These are phyloP conservation scores for Watsonalla cultraria DNA, from an alignment of 2,888 invertebrate genomes.

Conservation along the genomic window DNA sequence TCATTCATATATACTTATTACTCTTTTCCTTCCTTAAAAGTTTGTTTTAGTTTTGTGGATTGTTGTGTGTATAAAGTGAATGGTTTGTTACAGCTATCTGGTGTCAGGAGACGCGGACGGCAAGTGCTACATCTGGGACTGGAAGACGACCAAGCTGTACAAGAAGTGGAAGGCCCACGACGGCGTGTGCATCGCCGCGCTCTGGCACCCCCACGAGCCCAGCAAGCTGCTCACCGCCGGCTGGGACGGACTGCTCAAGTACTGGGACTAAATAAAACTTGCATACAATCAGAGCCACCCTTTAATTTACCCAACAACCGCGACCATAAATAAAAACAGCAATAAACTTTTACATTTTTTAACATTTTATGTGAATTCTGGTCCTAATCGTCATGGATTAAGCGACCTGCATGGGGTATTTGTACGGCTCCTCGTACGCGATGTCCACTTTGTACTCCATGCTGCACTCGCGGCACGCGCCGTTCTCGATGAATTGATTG, in stretches of 20 bases:
- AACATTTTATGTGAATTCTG: slow-evolving; percentile 23
- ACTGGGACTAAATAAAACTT: slow-evolving; percentile 90
- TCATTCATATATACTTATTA: not conserved
- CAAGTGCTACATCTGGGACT: slow-evolving; percentile 99
- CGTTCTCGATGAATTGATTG: slow-evolving; percentile 74
- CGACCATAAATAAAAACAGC: slow-evolving; percentile 51
- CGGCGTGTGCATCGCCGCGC: slow-evolving; percentile 94
- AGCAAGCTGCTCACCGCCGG: slow-evolving; percentile 98
- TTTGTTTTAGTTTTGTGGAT: slow-evolving; percentile 1
- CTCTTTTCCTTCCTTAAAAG: not conserved
- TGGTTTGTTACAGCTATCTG: slow-evolving; percentile 86
- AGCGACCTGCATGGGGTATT: slow-evolving; percentile 59
- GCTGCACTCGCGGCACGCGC: slow-evolving; percentile 68
- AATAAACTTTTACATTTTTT: slow-evolving; percentile 48
- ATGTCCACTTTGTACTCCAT: slow-evolving; percentile 70
- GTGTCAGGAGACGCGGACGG: slow-evolving; percentile 99
- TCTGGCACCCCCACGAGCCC: slow-evolving; percentile 99
- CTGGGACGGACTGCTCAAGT: slow-evolving; percentile 99
- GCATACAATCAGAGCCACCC: slow-evolving; percentile 29
- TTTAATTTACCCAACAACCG: slow-evolving; percentile 59
- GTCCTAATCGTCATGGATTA: slow-evolving; percentile 36
- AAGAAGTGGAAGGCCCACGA: slow-evolving; percentile 99
- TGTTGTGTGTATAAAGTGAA: not conserved
- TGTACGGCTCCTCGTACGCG: slow-evolving; percentile 55
- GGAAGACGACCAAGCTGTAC: slow-evolving; percentile 99